Evolutionary conservation across 2,888 invertebrate species (phyloP), one percentile per base, ranked within the genome.

Genomic region (Lacanobia wlatinum): DNA sequence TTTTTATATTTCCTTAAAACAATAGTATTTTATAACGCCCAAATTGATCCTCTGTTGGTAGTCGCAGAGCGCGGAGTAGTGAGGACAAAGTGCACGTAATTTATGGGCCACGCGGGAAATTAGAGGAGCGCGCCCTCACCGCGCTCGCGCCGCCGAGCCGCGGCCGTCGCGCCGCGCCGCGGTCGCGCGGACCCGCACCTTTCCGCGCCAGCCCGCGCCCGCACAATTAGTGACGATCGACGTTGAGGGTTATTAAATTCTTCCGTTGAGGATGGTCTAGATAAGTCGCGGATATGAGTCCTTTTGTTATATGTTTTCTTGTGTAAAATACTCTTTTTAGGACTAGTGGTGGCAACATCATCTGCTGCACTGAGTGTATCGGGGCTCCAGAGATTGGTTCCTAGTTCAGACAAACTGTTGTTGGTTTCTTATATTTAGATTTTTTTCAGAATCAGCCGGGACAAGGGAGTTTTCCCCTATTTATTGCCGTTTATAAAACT

Each of bases 21-120:
- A 71, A 77, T 85, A 71, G 56, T 63, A 75, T 67, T 72, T 83
- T 72, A 62, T 53, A 64, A 40, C 34, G 61, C 61, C 64, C 53
- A 70, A 83, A 83, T 76, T 68, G 73, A 76, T 73, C 74, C 70
- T 78, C 65, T 69, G 67, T 69, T 80, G 73, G 74, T 60, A 63
- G 63, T 71, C 62, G 68, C 59, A 70, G 80, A 58, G 81, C 77
- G 77, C 62, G 70, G 71, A 81, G 66, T 76, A 78, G 78, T 74
- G 85, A 84, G 87, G 89, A 88, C 90, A 90, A 87, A 89, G 87
- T 90, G 90, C 86, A 84, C 81, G 87, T 90, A 90, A 92, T 92
- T 92, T 92, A 93, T 90, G 90, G 85, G 89, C 87, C 92, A 85
- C 90, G 84, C 89, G 92, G 92, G 92, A 92, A 93, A 92, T 92